Base-by-base conservation (phyloP, 2,888 invertebrate species). In the Drosophila nr. medialis region DNA sequence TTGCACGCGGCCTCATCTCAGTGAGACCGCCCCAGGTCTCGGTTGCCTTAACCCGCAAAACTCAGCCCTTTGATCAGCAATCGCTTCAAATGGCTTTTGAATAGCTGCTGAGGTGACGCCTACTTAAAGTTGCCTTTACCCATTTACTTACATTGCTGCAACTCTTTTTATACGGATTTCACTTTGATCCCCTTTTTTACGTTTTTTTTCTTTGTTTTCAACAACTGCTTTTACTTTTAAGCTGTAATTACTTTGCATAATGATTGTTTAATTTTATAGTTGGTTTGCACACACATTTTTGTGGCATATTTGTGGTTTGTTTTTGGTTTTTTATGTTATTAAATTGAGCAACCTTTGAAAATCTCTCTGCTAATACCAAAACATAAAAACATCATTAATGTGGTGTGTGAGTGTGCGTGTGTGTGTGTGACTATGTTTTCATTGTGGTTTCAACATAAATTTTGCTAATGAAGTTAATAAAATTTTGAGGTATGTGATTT, bases 81-180 rank as follows among this genome's bases (percentile, higher is more conserved):
- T 80, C 77, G 82, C 78, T 64, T 71, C 75, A 77, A 75, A 86
- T 86, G 82, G 70, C 80, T 72, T 84, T 76, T 56, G 27, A 54
- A 77, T 64, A 42, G 54, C 34, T 56, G 40, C 58, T 61, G 13
- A 45, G 21, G 21, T 38, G 15, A 51, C 24, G 36, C 30, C 32
- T 21, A 11, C 51, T 69, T 49, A 32, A 67, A 51, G 38, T 51
- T 18, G 18, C 24, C 15, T 11, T 18, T 42, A 1, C 15, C 15
- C 21, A 30, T 30, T 15, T 30, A 40, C 48, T 27, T 10, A n/a
- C 54, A 18, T 2, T 21, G 8, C 24, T 8, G 24, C 15, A 24
- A 45, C 45, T 24, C 38, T 24, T 36, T n/a, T n/a, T 2, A 1
- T 29, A 8, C 10, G 29, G 10, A 32, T 53, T 45, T 15, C 21